These are phyloP conservation scores for Terebella lapidaria DNA, from an alignment of 2,888 invertebrate genomes.

Conservation along the genomic window DNA sequence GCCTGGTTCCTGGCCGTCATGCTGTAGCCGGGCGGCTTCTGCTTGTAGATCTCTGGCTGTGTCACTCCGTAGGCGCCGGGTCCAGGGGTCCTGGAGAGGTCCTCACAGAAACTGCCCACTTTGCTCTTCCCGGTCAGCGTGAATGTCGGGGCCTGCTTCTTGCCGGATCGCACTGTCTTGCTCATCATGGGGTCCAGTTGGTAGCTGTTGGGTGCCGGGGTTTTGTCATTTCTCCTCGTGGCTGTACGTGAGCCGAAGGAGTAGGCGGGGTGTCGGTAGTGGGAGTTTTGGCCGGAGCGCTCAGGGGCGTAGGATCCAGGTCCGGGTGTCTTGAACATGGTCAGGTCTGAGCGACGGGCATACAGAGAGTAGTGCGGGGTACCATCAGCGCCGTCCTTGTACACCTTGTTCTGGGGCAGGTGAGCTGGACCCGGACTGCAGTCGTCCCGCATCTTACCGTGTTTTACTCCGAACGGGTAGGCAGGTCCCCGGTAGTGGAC, in stretches of 20 bases:
- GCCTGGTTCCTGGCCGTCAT: slow-evolving; percentile 73
- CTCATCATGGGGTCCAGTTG: not conserved
- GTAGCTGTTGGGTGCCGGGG: slow-evolving; percentile 4
- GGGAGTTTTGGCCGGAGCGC: slow-evolving; percentile 29
- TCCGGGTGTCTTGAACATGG: slow-evolving; percentile 34
- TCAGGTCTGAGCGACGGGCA: slow-evolving; percentile 23
- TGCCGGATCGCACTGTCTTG: not conserved
- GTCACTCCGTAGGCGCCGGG: slow-evolving; percentile 30
- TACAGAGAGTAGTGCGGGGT: slow-evolving; percentile 29
- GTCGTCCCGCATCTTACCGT: slow-evolving; percentile 24
- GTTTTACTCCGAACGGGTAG: slow-evolving; percentile 28
- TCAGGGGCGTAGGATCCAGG: slow-evolving; percentile 48
- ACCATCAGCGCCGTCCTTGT: slow-evolving; percentile 28
- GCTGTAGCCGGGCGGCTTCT: slow-evolving; percentile 68
- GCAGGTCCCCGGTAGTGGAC: slow-evolving; percentile 29
- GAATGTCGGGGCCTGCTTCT: not conserved
- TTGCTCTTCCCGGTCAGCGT: not conserved
- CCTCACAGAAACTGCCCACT: slow-evolving; percentile 5
- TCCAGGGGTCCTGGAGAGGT: slow-evolving; percentile 59
- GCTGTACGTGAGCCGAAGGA: not conserved
- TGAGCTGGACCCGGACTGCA: slow-evolving; percentile 12
- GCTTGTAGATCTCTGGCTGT: slow-evolving; percentile 23
- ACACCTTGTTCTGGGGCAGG: slow-evolving; percentile 21
- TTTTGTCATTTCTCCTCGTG: not conserved
- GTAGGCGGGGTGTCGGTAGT: slow-evolving; percentile 4